These are phyloP conservation scores for Microctonus brassicae DNA, from an alignment of 2,888 invertebrate species.

Conservation along the genomic window DNA sequence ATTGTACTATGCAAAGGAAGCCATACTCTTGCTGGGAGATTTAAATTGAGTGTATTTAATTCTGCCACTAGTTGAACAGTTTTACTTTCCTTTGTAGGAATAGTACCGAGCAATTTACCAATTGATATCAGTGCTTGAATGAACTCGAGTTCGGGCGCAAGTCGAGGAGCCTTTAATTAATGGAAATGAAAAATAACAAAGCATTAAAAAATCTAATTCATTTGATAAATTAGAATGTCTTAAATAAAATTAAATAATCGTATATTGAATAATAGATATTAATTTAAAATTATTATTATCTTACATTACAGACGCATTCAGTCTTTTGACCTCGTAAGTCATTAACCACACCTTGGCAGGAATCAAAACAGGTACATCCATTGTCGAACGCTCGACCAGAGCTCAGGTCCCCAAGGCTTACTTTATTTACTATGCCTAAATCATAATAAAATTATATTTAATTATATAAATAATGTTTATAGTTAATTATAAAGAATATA, in stretches of 20 bases:
- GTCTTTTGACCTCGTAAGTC: conserved; percentile 83
- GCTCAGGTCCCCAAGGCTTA: conserved; percentile 89
- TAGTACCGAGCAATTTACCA: conserved; percentile 84
- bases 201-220: not conserved
- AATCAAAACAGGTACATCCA: conserved; percentile 92
- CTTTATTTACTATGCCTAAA: conserved; percentile 71
- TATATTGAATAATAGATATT: not conserved
- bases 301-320: conserved; percentile 82
- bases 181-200: conserved; percentile 32
- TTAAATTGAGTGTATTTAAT: conserved; percentile 92
- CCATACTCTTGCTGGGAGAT: conserved; percentile 98
- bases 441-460: conserved; percentile 12
- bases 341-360: conserved; percentile 84
- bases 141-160: conserved; percentile 88
- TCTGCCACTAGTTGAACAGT: conserved; percentile 94
- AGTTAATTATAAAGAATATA: conserved; percentile 6
- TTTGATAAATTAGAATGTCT: not conserved
- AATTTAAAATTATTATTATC: conserved; percentile 46
- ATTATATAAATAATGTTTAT: conserved; percentile 8
- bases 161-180: conserved; percentile 81
- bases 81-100: conserved; percentile 91
- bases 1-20: conserved; percentile 88
- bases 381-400: conserved; percentile 97
- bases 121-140: conserved; percentile 89
- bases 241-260: not conserved